Evolutionary conservation across 2,113 vertebrate species (phyloP).

Genomic region (Ictidomys tridecemlineatus): DNA sequence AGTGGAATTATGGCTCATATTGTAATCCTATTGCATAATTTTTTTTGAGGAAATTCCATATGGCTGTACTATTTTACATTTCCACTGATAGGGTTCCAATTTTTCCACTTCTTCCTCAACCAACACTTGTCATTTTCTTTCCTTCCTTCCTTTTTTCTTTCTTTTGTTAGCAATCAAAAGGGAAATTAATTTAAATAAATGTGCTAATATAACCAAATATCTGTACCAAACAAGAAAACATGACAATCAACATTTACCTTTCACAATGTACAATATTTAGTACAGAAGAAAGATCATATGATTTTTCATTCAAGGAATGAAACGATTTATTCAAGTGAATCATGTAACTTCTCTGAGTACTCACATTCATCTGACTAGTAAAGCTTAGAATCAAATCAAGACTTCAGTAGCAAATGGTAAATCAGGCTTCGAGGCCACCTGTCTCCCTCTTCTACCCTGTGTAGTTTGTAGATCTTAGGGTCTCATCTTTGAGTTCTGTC

Average conservation of each 20-base stretch:
- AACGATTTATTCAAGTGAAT: background rate
- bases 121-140: background rate
- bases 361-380: background rate
- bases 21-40: background rate
- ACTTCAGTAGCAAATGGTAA: background rate
- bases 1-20: background rate
- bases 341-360: background rate
- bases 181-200: background rate
- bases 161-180: background rate
- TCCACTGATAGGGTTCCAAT: background rate
- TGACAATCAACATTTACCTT: background rate
- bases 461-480: background rate
- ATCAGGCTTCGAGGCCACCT: background rate
- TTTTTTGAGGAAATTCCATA: background rate
- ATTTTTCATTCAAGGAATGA: too few species aligned
- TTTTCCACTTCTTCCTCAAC: background rate
- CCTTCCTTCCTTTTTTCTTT: background rate
- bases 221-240: background rate
- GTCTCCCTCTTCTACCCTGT: background rate
- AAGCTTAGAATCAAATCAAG: background rate
- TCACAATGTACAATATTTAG: background rate
- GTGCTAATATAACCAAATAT: background rate
- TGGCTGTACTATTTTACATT: background rate
- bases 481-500: background rate
- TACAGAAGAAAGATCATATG: too few species aligned